Evolutionary conservation across 2,888 invertebrate species (phyloP).

Genomic region (Dendrolimus pini): DNA sequence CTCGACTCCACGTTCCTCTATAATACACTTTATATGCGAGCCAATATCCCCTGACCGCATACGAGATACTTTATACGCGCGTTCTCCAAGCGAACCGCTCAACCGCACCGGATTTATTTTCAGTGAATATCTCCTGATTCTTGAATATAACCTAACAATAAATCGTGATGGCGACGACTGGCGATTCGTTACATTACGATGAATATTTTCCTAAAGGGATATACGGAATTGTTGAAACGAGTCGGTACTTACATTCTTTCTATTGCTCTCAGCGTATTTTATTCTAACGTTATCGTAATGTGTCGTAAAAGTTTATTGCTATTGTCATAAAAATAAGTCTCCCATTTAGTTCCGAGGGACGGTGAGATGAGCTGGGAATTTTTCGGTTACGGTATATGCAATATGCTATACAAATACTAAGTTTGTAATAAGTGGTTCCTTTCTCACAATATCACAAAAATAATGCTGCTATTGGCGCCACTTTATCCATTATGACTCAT

Average conservation of each 20-base stretch:
- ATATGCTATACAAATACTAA: background rate
- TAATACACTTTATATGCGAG: conserved; percentile 38
- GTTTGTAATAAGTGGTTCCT: too few relatives aligned
- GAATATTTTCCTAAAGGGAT: conserved; percentile 39
- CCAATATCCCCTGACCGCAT: conserved; percentile 41
- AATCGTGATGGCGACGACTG: conserved; percentile 34
- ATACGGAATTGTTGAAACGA: conserved; percentile 18
- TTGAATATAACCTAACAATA: conserved; percentile 33
- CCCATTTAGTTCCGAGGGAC: conserved; percentile 34
- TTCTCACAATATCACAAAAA: background rate
- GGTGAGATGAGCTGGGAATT: conserved; percentile 30
- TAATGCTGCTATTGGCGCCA: background rate
- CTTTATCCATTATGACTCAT: background rate
- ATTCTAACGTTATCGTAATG: conserved; percentile 60
- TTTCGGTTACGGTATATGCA: conserved; percentile 25
- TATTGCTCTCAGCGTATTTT: conserved; percentile 49
- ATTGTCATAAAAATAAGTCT: conserved; percentile 49
- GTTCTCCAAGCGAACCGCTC: conserved; percentile 34
- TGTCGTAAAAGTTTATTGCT: conserved; percentile 58
- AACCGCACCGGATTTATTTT: conserved; percentile 53
- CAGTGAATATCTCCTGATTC: conserved; percentile 38
- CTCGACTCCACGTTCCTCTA: conserved; percentile 29
- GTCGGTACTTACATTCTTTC: conserved; percentile 36
- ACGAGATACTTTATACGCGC: conserved; percentile 38
- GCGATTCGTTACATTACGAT: conserved; percentile 21